Conservation (phyloP, 1,140 invertebrate genomes). For the Drosophila prosaltans region DNA sequence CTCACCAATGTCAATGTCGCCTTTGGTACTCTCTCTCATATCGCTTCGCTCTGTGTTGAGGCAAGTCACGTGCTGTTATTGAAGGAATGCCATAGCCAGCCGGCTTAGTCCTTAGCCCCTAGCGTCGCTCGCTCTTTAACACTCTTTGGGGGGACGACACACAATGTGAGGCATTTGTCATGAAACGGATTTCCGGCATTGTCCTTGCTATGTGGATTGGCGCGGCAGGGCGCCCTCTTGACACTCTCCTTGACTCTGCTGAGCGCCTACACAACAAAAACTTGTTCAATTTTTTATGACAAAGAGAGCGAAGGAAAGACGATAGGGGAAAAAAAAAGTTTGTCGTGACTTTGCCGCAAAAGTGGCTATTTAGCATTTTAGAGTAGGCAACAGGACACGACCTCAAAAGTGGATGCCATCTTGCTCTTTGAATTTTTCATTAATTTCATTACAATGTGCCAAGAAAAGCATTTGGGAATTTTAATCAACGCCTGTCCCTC, state of each 20-base stretch:
- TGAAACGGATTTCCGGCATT: conserved; percentile 81
- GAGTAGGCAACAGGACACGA: conserved; percentile 61
- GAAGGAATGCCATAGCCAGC: conserved; percentile 79
- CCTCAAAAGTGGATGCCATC: conserved; percentile 30
- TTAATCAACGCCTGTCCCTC: conserved; percentile 46
- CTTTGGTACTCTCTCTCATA: conserved; percentile 12
- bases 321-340: conserved; percentile 38
- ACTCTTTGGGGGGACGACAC: conserved; percentile 25
- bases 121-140: conserved; percentile 45
- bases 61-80: conserved; percentile 76
- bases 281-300: conserved; percentile 79
- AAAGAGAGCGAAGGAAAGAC: conserved; percentile 31
- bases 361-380: conserved; percentile 81
- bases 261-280: conserved; percentile 41
- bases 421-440: conserved; percentile 67
- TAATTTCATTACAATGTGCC: conserved; percentile 63
- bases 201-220: conserved; percentile 57
- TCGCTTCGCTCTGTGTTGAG: conserved; percentile 22
- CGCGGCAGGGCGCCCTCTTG: conserved; percentile 9
- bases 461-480: conserved; percentile 37
- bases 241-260: conserved; percentile 63
- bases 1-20: conserved; percentile 68
- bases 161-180: conserved; percentile 78
- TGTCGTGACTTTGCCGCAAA: conserved; percentile 66
- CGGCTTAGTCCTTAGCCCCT: conserved; percentile 46